A percentile compares a stretch with the other conserved stretches of the same genome.
These are phyloP conservation scores for Drosophila lacteicornis DNA, from an alignment of 1,140 invertebrate genomes.

Conservation along the genomic window DNA sequence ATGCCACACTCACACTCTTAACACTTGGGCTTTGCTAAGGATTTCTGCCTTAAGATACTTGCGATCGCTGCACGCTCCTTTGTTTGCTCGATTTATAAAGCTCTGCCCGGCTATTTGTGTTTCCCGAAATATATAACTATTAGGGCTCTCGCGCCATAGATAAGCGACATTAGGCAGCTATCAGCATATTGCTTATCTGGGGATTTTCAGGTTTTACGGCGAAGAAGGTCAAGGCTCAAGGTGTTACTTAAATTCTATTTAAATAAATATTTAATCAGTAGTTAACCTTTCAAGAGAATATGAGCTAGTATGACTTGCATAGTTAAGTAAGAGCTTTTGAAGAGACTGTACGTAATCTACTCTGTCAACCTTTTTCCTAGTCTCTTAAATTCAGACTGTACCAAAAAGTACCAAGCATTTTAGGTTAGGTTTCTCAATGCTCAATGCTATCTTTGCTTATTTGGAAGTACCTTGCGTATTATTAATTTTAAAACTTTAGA, in stretches of 20 bases:
- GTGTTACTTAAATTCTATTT: slow-evolving; percentile 19
- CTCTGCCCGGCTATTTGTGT: slow-evolving; percentile 17
- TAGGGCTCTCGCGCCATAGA: slow-evolving; percentile 29
- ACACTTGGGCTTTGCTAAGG: slow-evolving; percentile 25
- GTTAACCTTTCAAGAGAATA: background rate
- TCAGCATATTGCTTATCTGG: slow-evolving; percentile 46
- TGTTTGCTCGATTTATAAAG: slow-evolving; percentile 34
- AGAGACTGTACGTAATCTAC: background rate
- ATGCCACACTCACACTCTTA: slow-evolving; percentile 18
- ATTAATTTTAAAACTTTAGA: background rate
- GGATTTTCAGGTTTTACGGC: slow-evolving; percentile 27
- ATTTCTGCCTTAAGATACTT: slow-evolving; percentile 37
- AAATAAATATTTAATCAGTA: slow-evolving; percentile 26
- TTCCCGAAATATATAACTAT: slow-evolving; percentile 40
- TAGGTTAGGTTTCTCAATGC: background rate
- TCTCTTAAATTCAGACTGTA: too few relatives aligned
- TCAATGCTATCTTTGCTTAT: background rate
- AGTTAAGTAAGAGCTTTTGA: background rate
- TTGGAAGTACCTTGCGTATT: too few relatives aligned
- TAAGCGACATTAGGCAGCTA: slow-evolving; percentile 23
- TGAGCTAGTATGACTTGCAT: too few relatives aligned
- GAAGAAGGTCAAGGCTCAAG: slow-evolving; percentile 39
- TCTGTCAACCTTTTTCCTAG: background rate
- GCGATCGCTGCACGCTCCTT: slow-evolving; percentile 28
- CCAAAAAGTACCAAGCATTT: too few relatives aligned